These are phyloP conservation scores for Atta texana DNA, from an alignment of 1,140 invertebrate genomes.

Conservation along the genomic window DNA sequence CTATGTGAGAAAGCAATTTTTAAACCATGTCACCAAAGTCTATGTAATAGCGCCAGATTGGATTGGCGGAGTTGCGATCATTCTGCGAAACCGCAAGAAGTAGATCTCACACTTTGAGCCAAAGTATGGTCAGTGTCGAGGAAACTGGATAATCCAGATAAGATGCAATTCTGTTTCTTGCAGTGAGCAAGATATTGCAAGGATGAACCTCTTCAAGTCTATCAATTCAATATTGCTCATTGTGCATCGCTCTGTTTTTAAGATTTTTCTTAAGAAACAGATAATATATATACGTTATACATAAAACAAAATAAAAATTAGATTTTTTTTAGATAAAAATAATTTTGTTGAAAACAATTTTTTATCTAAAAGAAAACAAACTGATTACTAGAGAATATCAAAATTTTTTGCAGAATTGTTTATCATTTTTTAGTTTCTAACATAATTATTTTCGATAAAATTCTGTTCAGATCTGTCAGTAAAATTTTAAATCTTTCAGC, in stretches of 20 bases:
- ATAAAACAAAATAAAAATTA: background rate
- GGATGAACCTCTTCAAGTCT: background rate
- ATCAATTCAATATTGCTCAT: background rate
- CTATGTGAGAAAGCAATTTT: slow-evolving; percentile 24
- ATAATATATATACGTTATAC: background rate
- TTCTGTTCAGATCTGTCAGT: no score
- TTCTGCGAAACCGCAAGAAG: slow-evolving; percentile 7
- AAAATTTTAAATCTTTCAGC: no score
- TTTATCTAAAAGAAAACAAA: no score
- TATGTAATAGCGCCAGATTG: slow-evolving; percentile 22
- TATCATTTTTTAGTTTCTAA: no score
- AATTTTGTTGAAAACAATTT: no score
- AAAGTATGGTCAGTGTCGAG: slow-evolving; percentile 23
- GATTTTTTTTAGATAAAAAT: background rate
- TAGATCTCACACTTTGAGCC: background rate
- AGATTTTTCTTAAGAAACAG: background rate
- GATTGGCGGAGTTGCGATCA: slow-evolving; percentile 26
- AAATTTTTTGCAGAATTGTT: no score
- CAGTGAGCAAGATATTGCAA: background rate
- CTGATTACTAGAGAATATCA: no score
- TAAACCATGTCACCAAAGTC: slow-evolving; percentile 32
- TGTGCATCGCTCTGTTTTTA: background rate
- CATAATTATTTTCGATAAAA: no score
- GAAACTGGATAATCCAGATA: slow-evolving; percentile 42
- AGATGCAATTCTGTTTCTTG: slow-evolving; percentile 49